Base-by-base conservation (phyloP, 1,140 invertebrate species). In the Chelonus insularis region DNA sequence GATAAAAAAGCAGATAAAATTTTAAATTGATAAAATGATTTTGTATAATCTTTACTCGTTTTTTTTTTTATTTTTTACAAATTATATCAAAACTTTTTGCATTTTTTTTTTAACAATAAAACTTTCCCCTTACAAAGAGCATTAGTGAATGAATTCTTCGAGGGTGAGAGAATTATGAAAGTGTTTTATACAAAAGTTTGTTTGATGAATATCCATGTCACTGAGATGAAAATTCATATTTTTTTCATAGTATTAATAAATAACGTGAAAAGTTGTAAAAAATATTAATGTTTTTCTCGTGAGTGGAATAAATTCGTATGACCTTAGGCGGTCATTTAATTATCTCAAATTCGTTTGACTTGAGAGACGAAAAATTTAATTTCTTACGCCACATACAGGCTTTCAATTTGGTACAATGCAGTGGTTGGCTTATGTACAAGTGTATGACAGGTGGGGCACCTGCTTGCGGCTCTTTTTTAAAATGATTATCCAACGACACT, bases 401-500 rank as follows among this genome's bases (percentile, higher is more conserved):
- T 0, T 25, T 0, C n/a, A n/a, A n/a, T n/a, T n/a, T n/a, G n/a
- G n/a, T n/a, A n/a, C n/a, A n/a, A n/a, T n/a, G n/a, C n/a, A n/a
- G n/a, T n/a, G n/a, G n/a, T n/a, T n/a, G n/a, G n/a, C n/a, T n/a
- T n/a, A n/a, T n/a, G n/a, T 8, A 14, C 8, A 48, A 50, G 34
- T 29, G 43, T 59, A 63, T 51, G 69, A 66, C 60, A 64, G 36
- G 32, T 60, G 32, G 65, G 21, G 43, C 72, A 74, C 72, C 73
- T 74, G 73, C 65, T 71, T 64, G 61, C 34, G 56, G 65, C 62
- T 68, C 63, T 52, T 77, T 74, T 29, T 68, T 72, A 75, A 73
- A 74, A 77, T 76, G 72, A 73, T 77, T 76, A 75, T 73, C 68
- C 65, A 64, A 59, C 60, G 59, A 43, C 39, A 18, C 50, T 48